These are phyloP conservation scores for Chrysopa pallens DNA, from an alignment of 1,140 invertebrate genomes.

Conservation along the genomic window DNA sequence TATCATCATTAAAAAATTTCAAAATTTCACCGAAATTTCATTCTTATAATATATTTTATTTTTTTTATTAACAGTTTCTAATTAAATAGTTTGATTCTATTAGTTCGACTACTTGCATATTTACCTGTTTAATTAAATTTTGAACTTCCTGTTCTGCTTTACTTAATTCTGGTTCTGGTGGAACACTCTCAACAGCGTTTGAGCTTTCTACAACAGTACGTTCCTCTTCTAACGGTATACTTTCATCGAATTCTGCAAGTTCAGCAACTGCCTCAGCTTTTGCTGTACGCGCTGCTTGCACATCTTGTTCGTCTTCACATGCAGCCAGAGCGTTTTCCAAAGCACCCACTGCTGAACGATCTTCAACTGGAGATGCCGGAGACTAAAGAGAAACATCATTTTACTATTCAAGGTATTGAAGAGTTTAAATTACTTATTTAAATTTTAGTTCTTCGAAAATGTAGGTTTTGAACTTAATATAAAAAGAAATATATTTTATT, in stretches of 20 bases:
- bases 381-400: neutral
- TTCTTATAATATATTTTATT: too few relatives aligned
- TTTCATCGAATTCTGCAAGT: conserved; percentile 92
- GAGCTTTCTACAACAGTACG: conserved; percentile 24
- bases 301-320: conserved; percentile 89
- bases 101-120: conserved; percentile 3
- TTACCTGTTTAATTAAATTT: conserved; percentile 65
- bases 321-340: conserved; percentile 72
- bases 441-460: too few relatives aligned
- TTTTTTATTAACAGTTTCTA: too few relatives aligned
- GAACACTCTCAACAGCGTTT: conserved; percentile 14
- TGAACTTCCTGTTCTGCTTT: conserved; percentile 73
- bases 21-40: too few relatives aligned
- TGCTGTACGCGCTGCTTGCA: conserved; percentile 73
- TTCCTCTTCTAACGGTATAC: conserved; percentile 66
- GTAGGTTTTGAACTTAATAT: too few relatives aligned
- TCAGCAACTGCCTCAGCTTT: conserved; percentile 87
- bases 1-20: neutral
- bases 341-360: conserved; percentile 43
- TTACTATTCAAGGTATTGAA: too few relatives aligned
- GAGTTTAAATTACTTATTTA: too few relatives aligned
- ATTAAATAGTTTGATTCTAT: neutral
- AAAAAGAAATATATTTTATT: too few relatives aligned
- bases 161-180: conserved; percentile 37
- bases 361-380: conserved; percentile 19